A percentile compares a stretch with the other conserved stretches of the same genome.
Conservation (phyloP, 2,888 invertebrate species). For the Lampropteryx suffumata region DNA sequence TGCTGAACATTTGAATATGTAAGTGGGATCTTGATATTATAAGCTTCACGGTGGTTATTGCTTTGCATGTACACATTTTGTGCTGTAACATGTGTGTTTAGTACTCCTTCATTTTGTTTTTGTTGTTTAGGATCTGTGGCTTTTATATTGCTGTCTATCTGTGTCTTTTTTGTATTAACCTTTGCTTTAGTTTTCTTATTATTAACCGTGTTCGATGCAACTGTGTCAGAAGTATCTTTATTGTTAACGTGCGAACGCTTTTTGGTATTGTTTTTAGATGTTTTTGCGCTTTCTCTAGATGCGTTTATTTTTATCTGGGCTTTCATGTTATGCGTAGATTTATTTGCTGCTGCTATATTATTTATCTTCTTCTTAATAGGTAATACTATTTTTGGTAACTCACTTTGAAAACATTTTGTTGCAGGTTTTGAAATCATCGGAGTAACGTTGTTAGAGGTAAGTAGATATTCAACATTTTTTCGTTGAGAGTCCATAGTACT, state of each 20-base stretch:
- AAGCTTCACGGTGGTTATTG: not conserved
- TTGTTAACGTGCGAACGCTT: slow-evolving; percentile 1
- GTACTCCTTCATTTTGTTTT: not conserved
- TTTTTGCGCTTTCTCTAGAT: not conserved
- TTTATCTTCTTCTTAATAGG: not conserved
- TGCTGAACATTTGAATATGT: slow-evolving; percentile 1
- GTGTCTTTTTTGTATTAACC: too few relatives aligned
- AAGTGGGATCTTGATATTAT: slow-evolving; percentile 1
- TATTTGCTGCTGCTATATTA: not conserved
- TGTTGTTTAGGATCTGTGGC: not conserved
- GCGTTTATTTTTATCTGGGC: not conserved
- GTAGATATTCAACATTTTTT: not conserved
- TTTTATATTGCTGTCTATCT: not conserved
- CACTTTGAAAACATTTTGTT: too few relatives aligned
- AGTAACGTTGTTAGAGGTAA: slow-evolving; percentile 7
- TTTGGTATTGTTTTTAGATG: not conserved
- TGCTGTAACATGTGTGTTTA: not conserved
- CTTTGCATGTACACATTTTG: not conserved
- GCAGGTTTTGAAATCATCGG: not conserved
- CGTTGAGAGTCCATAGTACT: not conserved
- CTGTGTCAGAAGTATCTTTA: not conserved
- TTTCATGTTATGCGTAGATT: not conserved
- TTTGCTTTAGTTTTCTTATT: not conserved
- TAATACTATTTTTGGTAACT: slow-evolving; percentile 10
- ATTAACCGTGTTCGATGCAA: not conserved